phyloP scores from a whole-genome alignment of 2,888 invertebrate genomes.

The Acheta domesticus region DNA sequence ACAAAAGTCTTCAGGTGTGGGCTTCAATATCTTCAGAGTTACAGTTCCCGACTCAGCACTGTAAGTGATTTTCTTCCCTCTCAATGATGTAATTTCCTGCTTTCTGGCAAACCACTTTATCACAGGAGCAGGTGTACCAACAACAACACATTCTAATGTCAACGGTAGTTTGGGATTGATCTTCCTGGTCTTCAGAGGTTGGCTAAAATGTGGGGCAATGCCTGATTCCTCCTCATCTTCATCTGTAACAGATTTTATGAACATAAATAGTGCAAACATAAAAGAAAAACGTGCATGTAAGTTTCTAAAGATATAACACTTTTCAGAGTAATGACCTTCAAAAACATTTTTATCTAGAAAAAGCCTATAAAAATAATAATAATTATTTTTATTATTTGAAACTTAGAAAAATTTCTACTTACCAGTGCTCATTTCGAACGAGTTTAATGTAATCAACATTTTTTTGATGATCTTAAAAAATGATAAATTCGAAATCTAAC shows the following conservation, averaged over 20 bases:
- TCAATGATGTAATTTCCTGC: slow-evolving; percentile 58
- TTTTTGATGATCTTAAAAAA: no score
- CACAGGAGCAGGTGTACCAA: slow-evolving; percentile 65
- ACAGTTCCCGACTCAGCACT: slow-evolving; percentile 61
- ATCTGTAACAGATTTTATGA: slow-evolving; percentile 31
- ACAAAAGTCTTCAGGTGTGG: slow-evolving; percentile 63
- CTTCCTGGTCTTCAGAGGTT: slow-evolving; percentile 64
- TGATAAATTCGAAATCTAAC: no score
- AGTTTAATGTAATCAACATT: no score
- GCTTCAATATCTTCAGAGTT: slow-evolving; percentile 60
- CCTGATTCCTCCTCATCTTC: slow-evolving; percentile 68
- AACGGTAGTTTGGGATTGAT: slow-evolving; percentile 61
- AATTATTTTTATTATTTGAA: no score
- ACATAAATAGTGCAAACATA: no score
- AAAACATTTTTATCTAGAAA: no score
- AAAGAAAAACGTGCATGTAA: no score
- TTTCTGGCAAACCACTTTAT: slow-evolving; percentile 68
- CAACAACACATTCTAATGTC: slow-evolving; percentile 63
- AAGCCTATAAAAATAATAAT: no score
- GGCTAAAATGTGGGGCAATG: slow-evolving; percentile 61
- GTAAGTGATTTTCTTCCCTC: slow-evolving; percentile 56
- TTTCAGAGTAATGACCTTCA: no score
- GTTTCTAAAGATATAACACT: no score
- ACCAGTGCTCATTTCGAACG: no score
- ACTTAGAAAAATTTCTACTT: no score